phyloP scores from a whole-genome alignment of 2,797 vertebrate species.

The Schizothorax lantsangensis region DNA sequence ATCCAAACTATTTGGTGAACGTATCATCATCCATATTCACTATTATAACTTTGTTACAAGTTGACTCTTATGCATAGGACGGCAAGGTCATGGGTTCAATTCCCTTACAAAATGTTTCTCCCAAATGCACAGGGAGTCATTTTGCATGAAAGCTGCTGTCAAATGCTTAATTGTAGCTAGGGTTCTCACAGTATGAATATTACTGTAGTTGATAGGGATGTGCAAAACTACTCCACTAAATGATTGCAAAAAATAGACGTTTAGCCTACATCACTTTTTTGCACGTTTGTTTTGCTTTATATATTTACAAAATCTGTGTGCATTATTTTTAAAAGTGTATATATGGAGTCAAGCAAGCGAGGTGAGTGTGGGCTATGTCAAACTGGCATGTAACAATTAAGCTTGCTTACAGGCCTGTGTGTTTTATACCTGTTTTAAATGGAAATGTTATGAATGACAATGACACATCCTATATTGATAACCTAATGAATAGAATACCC shows the following conservation, averaged over 20 bases:
- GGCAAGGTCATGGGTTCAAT: neutral
- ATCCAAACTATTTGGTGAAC: conserved; percentile 26
- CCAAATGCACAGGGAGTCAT: neutral
- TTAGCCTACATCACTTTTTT: neutral
- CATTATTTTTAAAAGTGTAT: neutral
- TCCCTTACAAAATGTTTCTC: neutral
- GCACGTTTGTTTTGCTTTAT: neutral
- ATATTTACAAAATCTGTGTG: neutral
- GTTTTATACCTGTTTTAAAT: too few species aligned
- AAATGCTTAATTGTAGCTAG: neutral
- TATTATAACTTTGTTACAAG: conserved; percentile 3
- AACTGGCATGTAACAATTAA: too few species aligned
- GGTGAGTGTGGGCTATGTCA: too few species aligned
- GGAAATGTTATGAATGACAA: too few species aligned
- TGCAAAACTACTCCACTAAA: neutral
- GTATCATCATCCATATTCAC: conserved; percentile 33
- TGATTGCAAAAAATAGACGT: neutral
- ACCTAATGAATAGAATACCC: too few species aligned
- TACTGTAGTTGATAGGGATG: neutral
- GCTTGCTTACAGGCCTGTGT: too few species aligned
- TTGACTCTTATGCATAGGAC: neutral
- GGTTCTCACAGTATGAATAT: neutral
- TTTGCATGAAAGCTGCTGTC: neutral
- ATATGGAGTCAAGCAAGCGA: neutral
- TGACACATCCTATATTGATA: too few species aligned